Percentiles rank a stretch among this genome's conserved stretches.
These are phyloP conservation scores for Pomacea canaliculata DNA, from an alignment of 2,888 invertebrate species.

Conservation along the genomic window DNA sequence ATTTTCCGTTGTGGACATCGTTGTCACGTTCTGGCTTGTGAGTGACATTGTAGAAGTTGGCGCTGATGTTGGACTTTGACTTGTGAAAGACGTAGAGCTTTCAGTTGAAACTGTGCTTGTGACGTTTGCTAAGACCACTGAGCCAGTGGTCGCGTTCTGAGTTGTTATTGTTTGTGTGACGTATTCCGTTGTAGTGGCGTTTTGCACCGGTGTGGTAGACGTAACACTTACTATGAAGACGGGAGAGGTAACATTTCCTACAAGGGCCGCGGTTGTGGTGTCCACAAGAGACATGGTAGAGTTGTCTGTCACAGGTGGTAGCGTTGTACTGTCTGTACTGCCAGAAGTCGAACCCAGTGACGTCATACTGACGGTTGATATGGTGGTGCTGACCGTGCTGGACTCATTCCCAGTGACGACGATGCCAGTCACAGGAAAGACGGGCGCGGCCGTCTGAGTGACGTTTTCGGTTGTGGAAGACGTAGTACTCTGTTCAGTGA, in stretches of 20 bases:
- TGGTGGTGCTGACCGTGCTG: conserved; percentile 1
- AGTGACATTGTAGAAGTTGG: neutral
- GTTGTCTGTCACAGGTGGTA: neutral
- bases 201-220: neutral
- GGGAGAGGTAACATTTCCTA: no score
- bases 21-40: neutral
- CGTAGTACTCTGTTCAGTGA: neutral
- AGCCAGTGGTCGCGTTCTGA: neutral
- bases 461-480: neutral
- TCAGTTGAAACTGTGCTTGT: neutral
- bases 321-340: neutral
- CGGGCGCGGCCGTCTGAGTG: neutral
- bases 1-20: neutral
- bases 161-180: neutral
- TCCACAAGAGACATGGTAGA: no score
- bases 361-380: neutral
- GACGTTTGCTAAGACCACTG: neutral
- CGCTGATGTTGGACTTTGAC: neutral
- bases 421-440: neutral
- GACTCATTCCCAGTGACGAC: no score
- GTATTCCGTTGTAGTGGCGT: neutral
- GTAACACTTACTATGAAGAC: neutral
- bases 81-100: neutral
- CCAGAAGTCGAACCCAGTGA: neutral
- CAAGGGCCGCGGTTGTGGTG: no score